A percentile compares a stretch with the other conserved stretches of the same genome.
phyloP scores from a whole-genome alignment of 2,113 vertebrate species.

The Mormoops blainvillei region DNA sequence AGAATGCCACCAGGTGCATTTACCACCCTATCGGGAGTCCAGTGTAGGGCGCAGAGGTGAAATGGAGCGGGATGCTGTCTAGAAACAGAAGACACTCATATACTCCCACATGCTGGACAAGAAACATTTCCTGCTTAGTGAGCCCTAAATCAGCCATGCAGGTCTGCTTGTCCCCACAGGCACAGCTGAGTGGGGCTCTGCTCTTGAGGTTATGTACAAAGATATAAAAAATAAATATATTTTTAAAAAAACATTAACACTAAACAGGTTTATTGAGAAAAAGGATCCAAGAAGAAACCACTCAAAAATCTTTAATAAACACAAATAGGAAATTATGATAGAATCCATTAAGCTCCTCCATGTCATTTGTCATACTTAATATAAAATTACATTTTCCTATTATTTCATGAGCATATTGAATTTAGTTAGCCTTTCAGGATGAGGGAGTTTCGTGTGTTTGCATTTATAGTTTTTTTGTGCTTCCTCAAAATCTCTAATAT shows the following conservation, averaged over 20 bases:
- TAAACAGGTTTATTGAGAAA: neutral
- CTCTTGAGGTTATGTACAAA: neutral
- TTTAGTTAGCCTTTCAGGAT: neutral
- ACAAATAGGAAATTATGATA: neutral
- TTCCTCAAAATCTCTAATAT: neutral
- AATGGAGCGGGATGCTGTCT: neutral
- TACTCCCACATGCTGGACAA: neutral
- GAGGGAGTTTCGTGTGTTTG: neutral
- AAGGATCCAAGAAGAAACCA: neutral
- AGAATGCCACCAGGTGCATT: neutral
- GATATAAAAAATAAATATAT: neutral
- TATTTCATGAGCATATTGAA: neutral
- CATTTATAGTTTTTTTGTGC: neutral
- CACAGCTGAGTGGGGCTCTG: neutral
- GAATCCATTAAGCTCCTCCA: neutral
- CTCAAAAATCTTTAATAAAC: neutral
- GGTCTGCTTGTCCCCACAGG: neutral
- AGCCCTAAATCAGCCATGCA: neutral
- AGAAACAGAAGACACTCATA: neutral
- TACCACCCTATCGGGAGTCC: neutral
- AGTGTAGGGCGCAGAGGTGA: neutral
- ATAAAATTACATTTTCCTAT: neutral
- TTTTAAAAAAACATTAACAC: neutral
- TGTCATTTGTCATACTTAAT: neutral
- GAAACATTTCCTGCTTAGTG: neutral